phyloP scores from a whole-genome alignment of 2,797 vertebrate species.

The Squalus acanthias region DNA sequence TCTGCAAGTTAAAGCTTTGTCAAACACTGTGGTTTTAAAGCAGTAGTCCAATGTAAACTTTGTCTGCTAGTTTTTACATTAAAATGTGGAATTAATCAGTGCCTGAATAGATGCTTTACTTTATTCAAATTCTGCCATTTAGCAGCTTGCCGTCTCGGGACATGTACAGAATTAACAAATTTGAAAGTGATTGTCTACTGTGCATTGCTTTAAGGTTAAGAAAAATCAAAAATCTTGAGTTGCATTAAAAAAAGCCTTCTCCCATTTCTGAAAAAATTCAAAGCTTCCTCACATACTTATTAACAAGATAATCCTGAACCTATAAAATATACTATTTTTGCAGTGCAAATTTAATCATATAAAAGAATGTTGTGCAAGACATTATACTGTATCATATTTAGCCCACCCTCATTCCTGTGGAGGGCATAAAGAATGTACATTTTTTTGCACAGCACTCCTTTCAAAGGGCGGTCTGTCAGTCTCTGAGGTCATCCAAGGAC shows the following conservation, averaged over 20 bases:
- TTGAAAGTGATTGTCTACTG: not conserved
- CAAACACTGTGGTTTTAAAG: not conserved
- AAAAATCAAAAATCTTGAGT: not conserved
- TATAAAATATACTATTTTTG: not conserved
- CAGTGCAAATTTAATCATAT: not conserved
- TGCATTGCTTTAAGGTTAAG: not conserved
- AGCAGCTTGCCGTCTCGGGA: not conserved
- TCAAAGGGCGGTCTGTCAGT: not conserved
- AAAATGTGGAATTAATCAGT: conserved; percentile 27
- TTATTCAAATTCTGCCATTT: not conserved
- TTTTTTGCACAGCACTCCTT: not conserved
- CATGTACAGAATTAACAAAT: not conserved
- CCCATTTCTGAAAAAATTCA: not conserved
- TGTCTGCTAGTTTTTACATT: not conserved
- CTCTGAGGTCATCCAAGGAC: not conserved
- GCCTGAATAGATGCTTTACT: not conserved
- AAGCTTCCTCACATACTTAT: not conserved
- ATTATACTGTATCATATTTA: not conserved
- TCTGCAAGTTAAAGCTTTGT: not conserved
- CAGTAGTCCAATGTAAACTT: not conserved
- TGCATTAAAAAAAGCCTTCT: not conserved
- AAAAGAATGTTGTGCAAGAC: not conserved
- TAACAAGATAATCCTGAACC: not conserved
- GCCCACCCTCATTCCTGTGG: conserved; percentile 7
- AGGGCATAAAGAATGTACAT: not conserved